Percentiles rank a stretch among this genome's conserved stretches.
phyloP scores from a whole-genome alignment of 2,113 vertebrate genomes.

The Siniperca chuatsi region DNA sequence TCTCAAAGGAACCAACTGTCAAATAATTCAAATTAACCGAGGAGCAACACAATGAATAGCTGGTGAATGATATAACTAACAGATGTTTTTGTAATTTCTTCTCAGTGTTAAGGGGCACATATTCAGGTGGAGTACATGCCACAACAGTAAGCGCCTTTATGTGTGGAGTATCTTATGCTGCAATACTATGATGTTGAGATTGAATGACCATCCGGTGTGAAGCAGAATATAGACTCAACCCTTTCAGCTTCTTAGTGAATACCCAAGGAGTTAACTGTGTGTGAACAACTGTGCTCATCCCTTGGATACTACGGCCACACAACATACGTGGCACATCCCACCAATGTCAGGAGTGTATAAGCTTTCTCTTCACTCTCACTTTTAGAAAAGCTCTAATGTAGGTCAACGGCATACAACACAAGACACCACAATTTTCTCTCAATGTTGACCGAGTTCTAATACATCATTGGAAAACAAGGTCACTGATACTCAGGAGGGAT shows the following conservation, averaged over 20 bases:
- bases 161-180: constrained; percentile 28
- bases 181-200: constrained; percentile 45
- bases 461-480: constrained; percentile 71
- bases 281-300: constrained; percentile 72
- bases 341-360: constrained; percentile 35
- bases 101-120: neutral
- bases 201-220: constrained; percentile 49
- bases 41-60: constrained; percentile 25
- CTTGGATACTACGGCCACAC: constrained; percentile 5
- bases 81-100: constrained; percentile 35
- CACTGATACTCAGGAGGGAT: constrained; percentile 72
- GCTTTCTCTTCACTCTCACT: constrained; percentile 31
- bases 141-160: constrained; percentile 50
- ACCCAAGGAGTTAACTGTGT: constrained; percentile 67
- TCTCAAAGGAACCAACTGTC: constrained; percentile 26
- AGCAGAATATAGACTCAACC: constrained; percentile 51
- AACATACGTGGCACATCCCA: constrained; percentile 38
- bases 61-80: constrained; percentile 17
- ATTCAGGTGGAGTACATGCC: constrained; percentile 30
- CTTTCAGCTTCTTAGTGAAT: constrained; percentile 38
- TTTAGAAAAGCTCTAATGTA: constrained; percentile 64
- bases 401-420: constrained; percentile 67
- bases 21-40: constrained; percentile 28
- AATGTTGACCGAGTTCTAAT: constrained; percentile 70
- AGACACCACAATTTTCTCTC: constrained; percentile 54